phyloP scores from a whole-genome alignment of 2,888 invertebrate species.

The Uropetala carovei region DNA sequence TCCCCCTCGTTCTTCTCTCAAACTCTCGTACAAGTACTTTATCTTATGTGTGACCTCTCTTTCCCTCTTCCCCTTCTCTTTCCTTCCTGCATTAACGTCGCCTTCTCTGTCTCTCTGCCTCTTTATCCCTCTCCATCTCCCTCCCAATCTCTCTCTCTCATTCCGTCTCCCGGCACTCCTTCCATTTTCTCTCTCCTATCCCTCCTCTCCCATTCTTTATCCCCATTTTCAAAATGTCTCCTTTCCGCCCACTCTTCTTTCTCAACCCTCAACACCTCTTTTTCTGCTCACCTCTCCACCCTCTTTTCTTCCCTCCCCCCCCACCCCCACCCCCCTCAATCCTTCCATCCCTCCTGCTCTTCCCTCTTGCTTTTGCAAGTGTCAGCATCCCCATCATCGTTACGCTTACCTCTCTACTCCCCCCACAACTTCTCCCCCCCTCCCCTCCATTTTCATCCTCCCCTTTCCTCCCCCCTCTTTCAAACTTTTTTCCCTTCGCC shows the following conservation, averaged over 20 bases:
- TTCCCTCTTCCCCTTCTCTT: background rate
- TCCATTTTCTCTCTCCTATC: background rate
- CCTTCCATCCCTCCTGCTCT: background rate
- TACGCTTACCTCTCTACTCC: background rate
- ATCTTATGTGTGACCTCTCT: background rate
- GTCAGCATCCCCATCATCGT: constrained; percentile 12
- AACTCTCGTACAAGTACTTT: background rate
- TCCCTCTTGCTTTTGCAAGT: background rate
- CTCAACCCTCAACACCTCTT: background rate
- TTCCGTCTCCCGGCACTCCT: background rate
- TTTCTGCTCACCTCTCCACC: background rate
- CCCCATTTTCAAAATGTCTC: background rate
- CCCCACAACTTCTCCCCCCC: background rate
- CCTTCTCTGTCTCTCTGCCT: background rate
- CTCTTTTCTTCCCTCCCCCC: background rate
- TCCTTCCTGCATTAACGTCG: background rate
- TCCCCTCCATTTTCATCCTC: no score
- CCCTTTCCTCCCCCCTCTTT: no score
- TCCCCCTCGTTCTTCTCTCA: background rate
- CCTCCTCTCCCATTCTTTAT: background rate
- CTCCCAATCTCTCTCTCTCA: background rate
- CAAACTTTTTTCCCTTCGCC: background rate
- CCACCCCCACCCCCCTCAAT: background rate
- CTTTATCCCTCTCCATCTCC: background rate
- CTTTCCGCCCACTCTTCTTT: background rate